phyloP scores from a whole-genome alignment of 2,888 invertebrate species.

The Oasisia sp. region DNA sequence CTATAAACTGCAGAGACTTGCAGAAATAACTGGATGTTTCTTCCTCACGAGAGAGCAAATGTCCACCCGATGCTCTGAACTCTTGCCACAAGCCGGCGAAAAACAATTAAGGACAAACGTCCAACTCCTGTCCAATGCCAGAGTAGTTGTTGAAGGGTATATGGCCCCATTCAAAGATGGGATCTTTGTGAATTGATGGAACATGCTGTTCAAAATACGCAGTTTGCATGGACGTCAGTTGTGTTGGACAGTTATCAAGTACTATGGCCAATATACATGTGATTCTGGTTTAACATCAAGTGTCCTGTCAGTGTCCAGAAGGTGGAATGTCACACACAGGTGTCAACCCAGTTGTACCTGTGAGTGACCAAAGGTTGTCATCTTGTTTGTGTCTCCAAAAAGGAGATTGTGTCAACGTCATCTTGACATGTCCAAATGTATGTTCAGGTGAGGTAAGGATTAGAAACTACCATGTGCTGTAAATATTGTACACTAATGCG shows the following conservation, averaged over 20 bases:
- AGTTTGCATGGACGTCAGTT: background rate
- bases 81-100: background rate
- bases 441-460: background rate
- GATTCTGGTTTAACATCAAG: background rate
- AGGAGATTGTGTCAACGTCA: background rate
- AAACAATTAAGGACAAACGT: background rate
- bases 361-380: background rate
- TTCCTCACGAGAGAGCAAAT: background rate
- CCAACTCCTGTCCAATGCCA: background rate
- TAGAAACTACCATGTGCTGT: background rate
- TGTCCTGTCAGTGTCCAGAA: background rate
- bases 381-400: background rate
- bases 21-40: background rate
- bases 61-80: background rate
- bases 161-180: background rate
- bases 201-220: background rate
- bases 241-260: background rate
- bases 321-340: background rate
- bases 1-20: background rate
- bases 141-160: background rate
- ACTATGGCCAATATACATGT: background rate
- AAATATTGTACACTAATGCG: background rate
- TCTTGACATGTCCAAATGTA: background rate
- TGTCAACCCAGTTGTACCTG: slow-evolving; percentile 5
- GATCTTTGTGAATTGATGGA: background rate